Percentiles rank a stretch among this genome's conserved stretches.
phyloP scores from a whole-genome alignment of 2,113 vertebrate genomes.

The Grantiella picta region DNA sequence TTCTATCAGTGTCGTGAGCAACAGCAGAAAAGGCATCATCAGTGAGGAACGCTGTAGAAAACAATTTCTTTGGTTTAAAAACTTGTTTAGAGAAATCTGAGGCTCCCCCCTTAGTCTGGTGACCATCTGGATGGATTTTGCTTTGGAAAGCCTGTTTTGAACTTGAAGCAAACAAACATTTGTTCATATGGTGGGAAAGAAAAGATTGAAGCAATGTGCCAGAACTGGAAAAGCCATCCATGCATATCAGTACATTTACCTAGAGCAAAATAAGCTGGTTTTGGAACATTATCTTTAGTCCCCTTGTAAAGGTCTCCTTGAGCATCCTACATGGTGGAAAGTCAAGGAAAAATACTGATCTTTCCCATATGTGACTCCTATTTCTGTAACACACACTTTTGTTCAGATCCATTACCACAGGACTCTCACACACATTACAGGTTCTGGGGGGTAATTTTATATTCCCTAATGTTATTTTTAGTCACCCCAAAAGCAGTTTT shows the following conservation, averaged over 20 bases:
- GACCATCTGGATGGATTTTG: constrained; percentile 63
- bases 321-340: neutral
- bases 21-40: constrained; percentile 20
- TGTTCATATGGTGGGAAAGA: constrained; percentile 20
- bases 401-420: neutral
- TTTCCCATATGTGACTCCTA: neutral
- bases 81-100: constrained; percentile 20
- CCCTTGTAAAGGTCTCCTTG: neutral
- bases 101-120: neutral
- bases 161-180: constrained; percentile 43
- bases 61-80: constrained; percentile 46
- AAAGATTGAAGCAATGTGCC: neutral
- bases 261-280: constrained; percentile 5
- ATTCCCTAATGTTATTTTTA: neutral
- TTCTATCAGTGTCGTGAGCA: constrained; percentile 41
- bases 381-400: neutral
- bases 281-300: neutral
- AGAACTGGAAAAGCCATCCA: neutral
- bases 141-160: constrained; percentile 35
- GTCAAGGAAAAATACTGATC: neutral
- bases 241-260: constrained; percentile 15
- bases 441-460: neutral
- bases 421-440: fast-evolving
- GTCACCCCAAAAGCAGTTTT: neutral
- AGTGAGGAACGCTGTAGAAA: constrained; percentile 17